Evolutionary conservation across 2,797 vertebrate species (phyloP).

Genomic region (Onychomys arenicola): DNA sequence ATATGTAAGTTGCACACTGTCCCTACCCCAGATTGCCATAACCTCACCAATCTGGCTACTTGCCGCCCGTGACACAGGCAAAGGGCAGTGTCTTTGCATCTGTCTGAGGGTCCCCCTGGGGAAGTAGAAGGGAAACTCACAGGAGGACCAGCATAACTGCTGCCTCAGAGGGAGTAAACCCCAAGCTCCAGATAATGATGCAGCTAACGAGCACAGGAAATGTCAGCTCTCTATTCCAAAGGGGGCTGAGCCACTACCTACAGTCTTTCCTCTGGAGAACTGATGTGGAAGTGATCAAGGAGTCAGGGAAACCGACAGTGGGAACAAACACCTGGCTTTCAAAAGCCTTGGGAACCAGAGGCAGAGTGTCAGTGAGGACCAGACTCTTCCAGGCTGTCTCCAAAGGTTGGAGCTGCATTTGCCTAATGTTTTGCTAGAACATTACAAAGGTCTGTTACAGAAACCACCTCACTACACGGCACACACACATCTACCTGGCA

Average conservation of each 20-base stretch:
- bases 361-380: not conserved
- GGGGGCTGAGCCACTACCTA: constrained; percentile 43
- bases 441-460: constrained; percentile 50
- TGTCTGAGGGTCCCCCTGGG: constrained; percentile 46
- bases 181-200: constrained; percentile 63
- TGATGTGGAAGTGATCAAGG: constrained; percentile 24
- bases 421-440: constrained; percentile 25
- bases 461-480: not conserved
- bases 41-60: constrained; percentile 38
- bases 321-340: constrained; percentile 61
- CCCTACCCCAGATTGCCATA: constrained; percentile 20
- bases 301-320: constrained; percentile 66
- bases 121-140: constrained; percentile 30
- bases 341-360: constrained; percentile 43
- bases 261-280: constrained; percentile 46
- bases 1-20: constrained; percentile 19
- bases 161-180: constrained; percentile 39
- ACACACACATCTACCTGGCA: not conserved
- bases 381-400: not conserved
- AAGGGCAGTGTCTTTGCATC: constrained; percentile 40
- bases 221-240: constrained; percentile 17
- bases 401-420: not conserved
- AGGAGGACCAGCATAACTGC: constrained; percentile 36
- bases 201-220: constrained; percentile 59
- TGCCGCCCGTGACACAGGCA: constrained; percentile 36